Evolutionary conservation across 2,888 invertebrate genomes (phyloP).

Genomic region (Parapristionchus giblindavisi): DNA sequence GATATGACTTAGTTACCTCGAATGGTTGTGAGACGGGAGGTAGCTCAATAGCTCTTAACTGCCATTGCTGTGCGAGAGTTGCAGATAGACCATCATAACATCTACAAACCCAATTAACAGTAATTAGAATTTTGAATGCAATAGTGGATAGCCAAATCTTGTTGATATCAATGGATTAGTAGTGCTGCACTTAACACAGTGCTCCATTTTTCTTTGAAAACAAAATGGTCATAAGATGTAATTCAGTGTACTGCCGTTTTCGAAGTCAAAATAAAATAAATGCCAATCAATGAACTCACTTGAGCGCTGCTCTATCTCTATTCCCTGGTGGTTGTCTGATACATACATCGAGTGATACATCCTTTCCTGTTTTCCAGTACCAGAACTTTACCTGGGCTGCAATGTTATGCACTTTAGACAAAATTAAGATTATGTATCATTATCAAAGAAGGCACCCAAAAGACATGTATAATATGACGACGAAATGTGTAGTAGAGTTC

Average conservation of each 20-base stretch:
- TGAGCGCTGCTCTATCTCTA: conserved; percentile 47
- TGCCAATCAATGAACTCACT: conserved; percentile 38
- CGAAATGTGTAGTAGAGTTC: neutral
- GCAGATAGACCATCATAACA: conserved; percentile 62
- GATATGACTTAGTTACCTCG: conserved; percentile 45
- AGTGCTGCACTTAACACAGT: neutral
- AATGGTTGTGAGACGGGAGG: conserved; percentile 65
- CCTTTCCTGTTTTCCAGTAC: conserved; percentile 65
- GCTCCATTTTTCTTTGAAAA: neutral
- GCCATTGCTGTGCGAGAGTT: conserved; percentile 64
- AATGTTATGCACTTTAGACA: neutral
- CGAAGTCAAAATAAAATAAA: neutral
- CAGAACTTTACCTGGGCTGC: conserved; percentile 61
- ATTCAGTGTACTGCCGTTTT: too few species aligned
- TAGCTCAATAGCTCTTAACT: conserved; percentile 58
- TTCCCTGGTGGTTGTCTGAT: conserved; percentile 63
- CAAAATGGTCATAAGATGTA: too few species aligned
- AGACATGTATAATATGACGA: neutral
- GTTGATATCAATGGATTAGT: too few species aligned
- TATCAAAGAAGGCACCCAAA: neutral
- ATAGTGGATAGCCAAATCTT: too few species aligned
- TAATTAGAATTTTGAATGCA: too few species aligned
- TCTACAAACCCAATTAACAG: conserved; percentile 36
- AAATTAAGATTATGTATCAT: neutral
- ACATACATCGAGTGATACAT: conserved; percentile 60